Evolutionary conservation across 2,888 invertebrate species (phyloP).

Genomic region (Sturmia bella): DNA sequence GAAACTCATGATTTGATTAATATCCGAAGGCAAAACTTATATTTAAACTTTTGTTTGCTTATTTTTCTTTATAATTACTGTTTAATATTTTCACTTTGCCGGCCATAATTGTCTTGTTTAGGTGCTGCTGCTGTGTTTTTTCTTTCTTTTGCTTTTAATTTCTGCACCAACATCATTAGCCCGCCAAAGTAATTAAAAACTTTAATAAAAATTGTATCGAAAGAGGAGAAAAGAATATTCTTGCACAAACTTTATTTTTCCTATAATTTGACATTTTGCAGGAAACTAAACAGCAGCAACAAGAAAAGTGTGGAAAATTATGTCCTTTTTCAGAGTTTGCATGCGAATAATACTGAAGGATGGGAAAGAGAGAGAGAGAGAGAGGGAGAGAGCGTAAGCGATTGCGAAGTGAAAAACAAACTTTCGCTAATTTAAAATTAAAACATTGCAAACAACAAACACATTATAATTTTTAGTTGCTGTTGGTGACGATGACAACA

Average conservation of each 20-base stretch:
- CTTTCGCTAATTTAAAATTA: slow-evolving; percentile 67
- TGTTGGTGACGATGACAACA: slow-evolving; percentile 48
- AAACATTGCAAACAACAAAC: slow-evolving; percentile 38
- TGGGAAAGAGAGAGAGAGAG: background rate
- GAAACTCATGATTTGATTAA: background rate
- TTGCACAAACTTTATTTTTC: slow-evolving; percentile 38
- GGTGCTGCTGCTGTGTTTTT: slow-evolving; percentile 31
- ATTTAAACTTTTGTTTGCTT: slow-evolving; percentile 9
- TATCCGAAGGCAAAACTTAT: background rate
- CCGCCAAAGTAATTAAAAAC: slow-evolving; percentile 67
- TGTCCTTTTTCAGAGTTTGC: slow-evolving; percentile 12
- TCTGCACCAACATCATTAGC: slow-evolving; percentile 65
- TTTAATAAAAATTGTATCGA: slow-evolving; percentile 40
- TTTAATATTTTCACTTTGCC: slow-evolving; percentile 48
- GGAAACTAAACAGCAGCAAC: background rate
- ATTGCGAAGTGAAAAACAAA: slow-evolving; percentile 53
- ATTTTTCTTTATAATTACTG: slow-evolving; percentile 46
- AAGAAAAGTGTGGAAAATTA: slow-evolving; percentile 36
- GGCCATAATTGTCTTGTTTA: slow-evolving; percentile 64
- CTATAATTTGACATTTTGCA: slow-evolving; percentile 49
- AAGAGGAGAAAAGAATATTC: slow-evolving; percentile 16
- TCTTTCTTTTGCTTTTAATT: background rate
- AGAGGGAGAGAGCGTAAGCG: background rate
- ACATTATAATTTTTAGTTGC: slow-evolving; percentile 21
- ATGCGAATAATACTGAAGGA: slow-evolving; percentile 13